Percentiles rank a stretch among this genome's conserved stretches.
Evolutionary conservation across 2,888 invertebrate genomes (phyloP).

Genomic region (Euzetes globulus): DNA sequence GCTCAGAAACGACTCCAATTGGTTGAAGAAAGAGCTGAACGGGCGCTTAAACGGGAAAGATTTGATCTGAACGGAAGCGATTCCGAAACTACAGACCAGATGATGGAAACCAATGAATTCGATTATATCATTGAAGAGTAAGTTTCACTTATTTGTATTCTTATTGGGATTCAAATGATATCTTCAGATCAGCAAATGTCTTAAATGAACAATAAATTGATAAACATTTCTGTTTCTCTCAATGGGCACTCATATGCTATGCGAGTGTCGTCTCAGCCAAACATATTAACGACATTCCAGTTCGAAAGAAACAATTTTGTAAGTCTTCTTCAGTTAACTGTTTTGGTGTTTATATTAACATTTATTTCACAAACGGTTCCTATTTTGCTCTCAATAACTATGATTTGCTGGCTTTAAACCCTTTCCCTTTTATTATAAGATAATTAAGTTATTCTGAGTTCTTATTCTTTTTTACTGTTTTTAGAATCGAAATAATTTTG

Average conservation of each 20-base stretch:
- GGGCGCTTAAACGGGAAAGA: background rate
- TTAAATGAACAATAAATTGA: background rate
- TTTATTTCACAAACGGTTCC: background rate
- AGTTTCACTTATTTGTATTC: background rate
- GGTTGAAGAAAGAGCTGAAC: background rate
- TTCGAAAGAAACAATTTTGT: constrained; percentile 23
- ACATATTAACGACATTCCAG: constrained; percentile 14
- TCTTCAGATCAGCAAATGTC: background rate
- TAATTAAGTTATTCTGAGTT: background rate
- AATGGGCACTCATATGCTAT: constrained; percentile 21
- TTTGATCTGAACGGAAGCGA: background rate
- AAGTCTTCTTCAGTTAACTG: constrained; percentile 6
- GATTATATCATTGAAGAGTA: constrained; percentile 8
- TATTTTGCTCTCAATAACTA: background rate
- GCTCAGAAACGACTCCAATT: constrained; percentile 4
- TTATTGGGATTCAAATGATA: background rate
- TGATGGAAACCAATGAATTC: background rate
- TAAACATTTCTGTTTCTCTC: constrained; percentile 13
- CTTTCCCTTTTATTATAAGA: background rate
- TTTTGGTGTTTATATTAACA: background rate
- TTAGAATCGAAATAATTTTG: background rate
- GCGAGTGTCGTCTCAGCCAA: constrained; percentile 15
- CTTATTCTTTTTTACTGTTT: background rate
- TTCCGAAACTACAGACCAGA: background rate
- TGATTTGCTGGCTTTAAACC: background rate